Evolutionary conservation across 2,888 invertebrate genomes (phyloP).

Genomic region (Biston stratarius): DNA sequence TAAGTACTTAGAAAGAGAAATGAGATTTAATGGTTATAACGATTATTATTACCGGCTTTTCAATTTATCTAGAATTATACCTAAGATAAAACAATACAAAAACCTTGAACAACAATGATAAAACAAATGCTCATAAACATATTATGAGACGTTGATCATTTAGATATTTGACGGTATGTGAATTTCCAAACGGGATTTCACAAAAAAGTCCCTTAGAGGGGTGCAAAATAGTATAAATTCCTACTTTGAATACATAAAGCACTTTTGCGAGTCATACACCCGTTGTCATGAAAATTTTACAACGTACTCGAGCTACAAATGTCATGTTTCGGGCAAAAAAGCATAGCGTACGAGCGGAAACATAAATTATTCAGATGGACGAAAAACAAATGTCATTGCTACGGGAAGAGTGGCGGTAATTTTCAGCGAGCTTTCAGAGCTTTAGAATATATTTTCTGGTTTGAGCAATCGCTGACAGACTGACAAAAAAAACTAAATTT

Average conservation of each 20-base stretch:
- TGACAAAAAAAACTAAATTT: background rate
- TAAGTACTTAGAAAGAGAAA: too few relatives aligned
- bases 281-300: constrained; percentile 37
- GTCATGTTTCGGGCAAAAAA: constrained; percentile 40
- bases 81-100: too few relatives aligned
- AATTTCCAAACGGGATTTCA: background rate
- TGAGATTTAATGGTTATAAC: too few relatives aligned
- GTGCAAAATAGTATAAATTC: constrained; percentile 25
- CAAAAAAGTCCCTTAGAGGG: constrained; percentile 11
- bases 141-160: background rate
- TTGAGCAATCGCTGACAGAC: constrained; percentile 6
- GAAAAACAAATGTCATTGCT: constrained; percentile 35
- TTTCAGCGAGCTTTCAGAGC: constrained; percentile 22
- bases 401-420: constrained; percentile 14
- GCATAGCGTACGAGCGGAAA: constrained; percentile 26
- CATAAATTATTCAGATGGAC: constrained; percentile 38
- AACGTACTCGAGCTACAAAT: constrained; percentile 37
- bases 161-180: background rate
- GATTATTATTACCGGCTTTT: too few relatives aligned
- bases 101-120: too few relatives aligned
- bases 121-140: too few relatives aligned
- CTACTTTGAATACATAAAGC: constrained; percentile 33
- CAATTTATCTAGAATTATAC: too few relatives aligned
- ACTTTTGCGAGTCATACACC: constrained; percentile 31
- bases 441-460: constrained; percentile 27